phyloP scores from a whole-genome alignment of 2,888 invertebrate genomes.

The Tethea ocularis region DNA sequence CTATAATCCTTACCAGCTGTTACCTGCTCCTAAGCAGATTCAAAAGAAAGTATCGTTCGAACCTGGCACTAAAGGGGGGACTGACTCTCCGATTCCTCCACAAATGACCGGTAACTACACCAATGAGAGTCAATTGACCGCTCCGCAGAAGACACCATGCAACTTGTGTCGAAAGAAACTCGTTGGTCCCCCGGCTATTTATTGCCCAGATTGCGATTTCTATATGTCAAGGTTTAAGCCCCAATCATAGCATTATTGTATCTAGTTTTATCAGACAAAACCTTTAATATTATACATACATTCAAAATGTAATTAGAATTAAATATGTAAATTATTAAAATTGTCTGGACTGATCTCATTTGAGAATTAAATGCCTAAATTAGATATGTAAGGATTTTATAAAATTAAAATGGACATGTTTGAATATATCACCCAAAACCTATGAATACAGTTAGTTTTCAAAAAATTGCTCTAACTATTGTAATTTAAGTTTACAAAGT shows the following conservation, averaged over 20 bases:
- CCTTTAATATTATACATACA: not conserved
- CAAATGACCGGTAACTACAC: conserved; percentile 64
- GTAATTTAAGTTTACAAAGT: not conserved
- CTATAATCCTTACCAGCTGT: conserved; percentile 86
- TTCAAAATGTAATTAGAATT: conserved; percentile 11
- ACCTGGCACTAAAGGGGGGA: conserved; percentile 87
- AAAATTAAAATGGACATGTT: not conserved
- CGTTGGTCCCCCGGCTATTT: conserved; percentile 89
- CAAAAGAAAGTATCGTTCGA: conserved; percentile 90
- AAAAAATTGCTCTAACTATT: not conserved
- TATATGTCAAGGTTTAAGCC: conserved; percentile 94
- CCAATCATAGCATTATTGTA: conserved; percentile 70
- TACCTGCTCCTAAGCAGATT: conserved; percentile 84
- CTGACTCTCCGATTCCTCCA: conserved; percentile 76
- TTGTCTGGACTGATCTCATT: conserved; percentile 67
- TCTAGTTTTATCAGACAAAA: conserved; percentile 19
- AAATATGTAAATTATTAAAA: conserved; percentile 20
- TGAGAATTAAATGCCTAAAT: conserved; percentile 49
- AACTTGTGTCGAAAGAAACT: conserved; percentile 94
- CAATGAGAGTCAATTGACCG: conserved; percentile 49
- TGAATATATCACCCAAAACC: not conserved
- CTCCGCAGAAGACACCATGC: conserved; percentile 87
- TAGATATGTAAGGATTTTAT: conserved; percentile 8
- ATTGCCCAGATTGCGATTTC: conserved; percentile 96
- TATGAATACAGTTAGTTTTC: not conserved